A percentile compares a stretch with the other conserved stretches of the same genome.
Conservation (phyloP, 2,113 vertebrate genomes). For the Apodemus speciosus region DNA sequence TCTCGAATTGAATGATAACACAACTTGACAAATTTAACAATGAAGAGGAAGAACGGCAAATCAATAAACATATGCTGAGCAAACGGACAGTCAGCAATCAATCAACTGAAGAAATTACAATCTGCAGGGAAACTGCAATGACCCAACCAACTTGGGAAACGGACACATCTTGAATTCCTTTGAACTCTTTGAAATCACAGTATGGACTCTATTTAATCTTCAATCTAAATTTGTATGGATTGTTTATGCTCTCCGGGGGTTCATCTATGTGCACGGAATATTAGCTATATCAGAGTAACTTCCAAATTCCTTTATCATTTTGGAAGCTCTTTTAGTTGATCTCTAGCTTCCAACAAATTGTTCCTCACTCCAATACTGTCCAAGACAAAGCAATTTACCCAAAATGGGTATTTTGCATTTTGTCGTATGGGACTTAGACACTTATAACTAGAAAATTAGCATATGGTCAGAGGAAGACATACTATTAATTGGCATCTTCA, state of each 20-base stretch:
- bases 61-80: constrained; percentile 55
- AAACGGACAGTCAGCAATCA: constrained; percentile 28
- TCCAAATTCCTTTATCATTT: constrained; percentile 23
- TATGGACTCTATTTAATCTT: not conserved
- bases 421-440: constrained; percentile 2
- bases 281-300: not conserved
- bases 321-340: not conserved
- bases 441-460: not conserved
- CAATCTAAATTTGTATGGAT: constrained; percentile 10
- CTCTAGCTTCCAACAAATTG: constrained; percentile 6
- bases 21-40: constrained; percentile 64
- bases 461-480: constrained; percentile 18
- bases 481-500: constrained; percentile 29
- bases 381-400: constrained; percentile 9
- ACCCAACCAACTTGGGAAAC: constrained; percentile 50
- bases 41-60: not conserved
- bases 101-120: constrained; percentile 18
- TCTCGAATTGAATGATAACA: constrained; percentile 36
- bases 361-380: constrained; percentile 21
- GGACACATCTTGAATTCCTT: constrained; percentile 26
- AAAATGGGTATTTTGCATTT: not conserved
- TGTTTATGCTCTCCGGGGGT: not conserved
- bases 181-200: not conserved
- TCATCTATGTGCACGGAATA: not conserved
- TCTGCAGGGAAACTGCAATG: not conserved